Base-by-base conservation (phyloP, 2,797 vertebrate species). In the Platyrinchus mystaceus region DNA sequence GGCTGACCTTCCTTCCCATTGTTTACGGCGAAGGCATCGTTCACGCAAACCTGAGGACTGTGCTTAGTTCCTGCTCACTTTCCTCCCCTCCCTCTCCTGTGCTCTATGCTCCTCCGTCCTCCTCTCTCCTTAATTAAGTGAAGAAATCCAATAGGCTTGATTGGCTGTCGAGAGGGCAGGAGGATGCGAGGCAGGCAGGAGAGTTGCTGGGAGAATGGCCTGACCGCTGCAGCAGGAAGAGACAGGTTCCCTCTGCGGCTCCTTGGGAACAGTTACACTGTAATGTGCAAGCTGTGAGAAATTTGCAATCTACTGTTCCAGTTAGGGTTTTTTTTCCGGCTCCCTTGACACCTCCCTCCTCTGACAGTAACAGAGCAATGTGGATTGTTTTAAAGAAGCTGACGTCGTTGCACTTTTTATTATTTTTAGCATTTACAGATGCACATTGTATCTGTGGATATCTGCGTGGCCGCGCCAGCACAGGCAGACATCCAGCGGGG, bases 391-490 rank as follows among this genome's bases (percentile, higher is more conserved):
- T 96, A 94, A 96, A 95, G 96, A 97, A 96, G 93, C 97, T 95
- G 97, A 97, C 64, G 93, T 97, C 84, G 87, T 98, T 98, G 98
- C 98, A 98, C 98, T 98, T 98, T 97, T 97, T 96, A 96, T 96
- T 90, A 80, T 94, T 94, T 94, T 91, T 96, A 95, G 97, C 95
- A 94, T 97, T 93, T 97, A 89, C 96, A 97, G 97, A 97, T 98
- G 97, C 97, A 97, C 97, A 97, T 96, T 97, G 97, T 97, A 95
- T 97, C 97, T 97, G 96, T 81, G 94, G 95, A 93, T 96, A 84
- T 94, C 93, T 94, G 90, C 96, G 41, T 93, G 89, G 96, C 94
- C 91, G 32, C 52, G 89, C 96, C 90, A 74, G 94, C 79, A 44
- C 95, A 96, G 96, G 83, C 95, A 95, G 96, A 94, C 91, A 94